Conservation (phyloP, 2,888 invertebrate genomes). For the Mechanitis messenoides region DNA sequence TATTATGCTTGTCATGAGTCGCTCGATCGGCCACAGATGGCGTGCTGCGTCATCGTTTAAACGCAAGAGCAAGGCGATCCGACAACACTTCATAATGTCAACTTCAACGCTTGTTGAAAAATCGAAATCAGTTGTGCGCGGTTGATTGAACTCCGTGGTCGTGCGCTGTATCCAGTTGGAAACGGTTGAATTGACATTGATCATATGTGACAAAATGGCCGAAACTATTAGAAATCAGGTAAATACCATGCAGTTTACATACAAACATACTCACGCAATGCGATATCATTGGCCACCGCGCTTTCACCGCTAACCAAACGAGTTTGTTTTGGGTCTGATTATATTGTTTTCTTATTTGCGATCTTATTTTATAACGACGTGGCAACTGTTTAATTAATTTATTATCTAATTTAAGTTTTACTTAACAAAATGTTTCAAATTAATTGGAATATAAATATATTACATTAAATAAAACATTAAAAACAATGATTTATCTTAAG, state of each 20-base stretch:
- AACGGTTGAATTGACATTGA: background rate
- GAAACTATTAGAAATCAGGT: conserved; percentile 24
- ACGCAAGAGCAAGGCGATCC: conserved; percentile 19
- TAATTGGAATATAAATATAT: too few relatives aligned
- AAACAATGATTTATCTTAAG: too few relatives aligned
- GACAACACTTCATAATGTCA: conserved; percentile 10
- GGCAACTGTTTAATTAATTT: too few relatives aligned
- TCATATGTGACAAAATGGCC: conserved; percentile 17
- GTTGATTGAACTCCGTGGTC: background rate
- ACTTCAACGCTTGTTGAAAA: conserved; percentile 11
- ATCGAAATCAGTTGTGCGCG: background rate
- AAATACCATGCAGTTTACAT: conserved; percentile 6
- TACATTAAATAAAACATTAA: too few relatives aligned
- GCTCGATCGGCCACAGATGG: conserved; percentile 41
- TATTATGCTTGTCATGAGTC: background rate
- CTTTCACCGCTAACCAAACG: background rate
- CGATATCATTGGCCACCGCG: background rate
- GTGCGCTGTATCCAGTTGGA: too few relatives aligned
- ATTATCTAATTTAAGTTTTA: too few relatives aligned
- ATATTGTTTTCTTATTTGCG: too few relatives aligned
- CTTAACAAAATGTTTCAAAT: too few relatives aligned
- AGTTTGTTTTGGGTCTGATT: too few relatives aligned
- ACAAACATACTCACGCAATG: background rate
- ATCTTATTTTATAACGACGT: too few relatives aligned
- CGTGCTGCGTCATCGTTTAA: conserved; percentile 40